Base-by-base conservation (phyloP, 2,888 invertebrate genomes). In the Junonia oenone region DNA sequence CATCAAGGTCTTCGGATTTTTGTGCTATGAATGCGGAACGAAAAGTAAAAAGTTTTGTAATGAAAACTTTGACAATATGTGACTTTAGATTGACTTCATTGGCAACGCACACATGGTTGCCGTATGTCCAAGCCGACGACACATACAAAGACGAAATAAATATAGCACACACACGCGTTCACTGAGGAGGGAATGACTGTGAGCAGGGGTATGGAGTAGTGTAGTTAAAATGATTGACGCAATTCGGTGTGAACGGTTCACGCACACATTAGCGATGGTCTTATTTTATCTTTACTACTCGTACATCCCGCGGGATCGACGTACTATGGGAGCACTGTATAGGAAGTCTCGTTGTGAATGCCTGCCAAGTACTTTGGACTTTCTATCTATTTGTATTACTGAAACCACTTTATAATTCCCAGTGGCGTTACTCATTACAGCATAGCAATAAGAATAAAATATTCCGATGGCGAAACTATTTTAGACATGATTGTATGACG, bases 301-400 rank as follows among this genome's bases (percentile, higher is more conserved):
- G 75, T 68, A 80, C 79, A 81, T 86, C 89, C 88, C 87, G 83
- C 76, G 87, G 78, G 86, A 85, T 78, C 79, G 76, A 83, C 75
- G 85, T 75, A 81, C 83, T 80, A 74, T 69, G 69, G 68, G 68
- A 67, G 64, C 66, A 69, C 69, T 72, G 75, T 75, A 71, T 75
- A 78, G 80, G 78, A 81, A 82, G 76, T 69, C 69, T 78, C 68
- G 72, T 78, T 79, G 75, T 81, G 80, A 83, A 85, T 83, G 81
- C 81, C 72, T 73, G 75, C 72, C 74, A 75, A 75, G 76, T 72
- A 70, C 69, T 72, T 64, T 67, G 68, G 65, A 65, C 76, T 81
- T 78, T 80, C 75, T 71, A 74, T 65, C 65, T 68, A 69, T 66
- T 66, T 61, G 59, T 62, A 58, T 72, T 64, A 55, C 51, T 48